phyloP scores from a whole-genome alignment of 2,888 invertebrate genomes.

The Folsomia manolachei region DNA sequence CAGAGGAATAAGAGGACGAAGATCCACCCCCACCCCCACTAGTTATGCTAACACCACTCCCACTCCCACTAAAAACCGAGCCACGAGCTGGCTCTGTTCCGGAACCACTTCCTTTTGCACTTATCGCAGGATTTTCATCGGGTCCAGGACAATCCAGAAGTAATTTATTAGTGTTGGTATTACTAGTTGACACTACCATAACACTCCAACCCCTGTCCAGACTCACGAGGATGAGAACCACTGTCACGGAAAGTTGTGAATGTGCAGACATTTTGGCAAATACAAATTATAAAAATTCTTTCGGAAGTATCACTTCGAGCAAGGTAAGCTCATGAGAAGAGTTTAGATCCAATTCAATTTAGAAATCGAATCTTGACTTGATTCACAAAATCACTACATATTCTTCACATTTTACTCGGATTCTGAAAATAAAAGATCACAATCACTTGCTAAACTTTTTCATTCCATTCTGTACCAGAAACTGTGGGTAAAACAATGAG shows the following conservation, averaged over 20 bases:
- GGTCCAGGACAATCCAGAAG: slow-evolving; percentile 27
- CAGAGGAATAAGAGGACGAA: slow-evolving; percentile 5
- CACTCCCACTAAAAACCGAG: slow-evolving; percentile 18
- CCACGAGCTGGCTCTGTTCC: slow-evolving; percentile 21
- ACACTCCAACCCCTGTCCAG: neutral
- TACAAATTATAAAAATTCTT: too few relatives aligned
- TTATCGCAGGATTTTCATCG: slow-evolving; percentile 30
- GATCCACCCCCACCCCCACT: neutral
- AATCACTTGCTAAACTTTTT: too few relatives aligned
- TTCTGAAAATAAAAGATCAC: too few relatives aligned
- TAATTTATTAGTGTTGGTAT: too few relatives aligned
- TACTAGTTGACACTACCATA: neutral
- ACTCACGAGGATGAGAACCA: neutral
- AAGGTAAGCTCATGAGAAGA: neutral
- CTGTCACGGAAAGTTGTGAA: too few relatives aligned
- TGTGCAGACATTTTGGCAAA: too few relatives aligned
- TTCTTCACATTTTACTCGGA: neutral
- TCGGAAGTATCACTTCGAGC: neutral
- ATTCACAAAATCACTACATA: neutral
- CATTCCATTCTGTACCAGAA: neutral
- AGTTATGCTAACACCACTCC: too few relatives aligned
- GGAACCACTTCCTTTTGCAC: slow-evolving; percentile 23
- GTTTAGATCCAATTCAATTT: neutral
- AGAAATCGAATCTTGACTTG: neutral
- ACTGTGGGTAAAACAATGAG: neutral